Percentiles rank a stretch among this genome's conserved stretches.
These are phyloP conservation scores for Anseranas semipalmata DNA, from an alignment of 2,113 vertebrate genomes.

Conservation along the genomic window DNA sequence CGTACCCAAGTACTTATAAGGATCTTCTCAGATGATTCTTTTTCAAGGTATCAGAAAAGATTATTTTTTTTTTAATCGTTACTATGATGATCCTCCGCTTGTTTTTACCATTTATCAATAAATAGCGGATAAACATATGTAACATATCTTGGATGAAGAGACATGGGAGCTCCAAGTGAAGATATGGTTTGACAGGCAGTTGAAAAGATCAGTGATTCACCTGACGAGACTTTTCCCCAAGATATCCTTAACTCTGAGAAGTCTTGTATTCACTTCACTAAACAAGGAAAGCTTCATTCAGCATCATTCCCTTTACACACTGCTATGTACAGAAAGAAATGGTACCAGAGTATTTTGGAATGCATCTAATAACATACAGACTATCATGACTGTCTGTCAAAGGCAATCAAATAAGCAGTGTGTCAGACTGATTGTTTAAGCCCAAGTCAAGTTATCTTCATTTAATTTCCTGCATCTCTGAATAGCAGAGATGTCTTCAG, in stretches of 20 bases:
- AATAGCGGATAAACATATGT: not conserved
- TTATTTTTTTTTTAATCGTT: not conserved
- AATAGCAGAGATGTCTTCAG: not conserved
- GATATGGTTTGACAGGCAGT: not conserved
- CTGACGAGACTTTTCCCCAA: not conserved
- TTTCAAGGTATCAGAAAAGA: not conserved
- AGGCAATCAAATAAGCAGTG: not conserved
- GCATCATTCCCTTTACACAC: not conserved
- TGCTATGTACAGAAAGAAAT: not conserved
- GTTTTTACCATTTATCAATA: not conserved
- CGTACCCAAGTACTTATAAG: not conserved
- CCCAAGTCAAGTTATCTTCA: not conserved
- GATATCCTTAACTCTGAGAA: not conserved
- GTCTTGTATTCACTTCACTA: not conserved
- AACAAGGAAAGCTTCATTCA: not conserved
- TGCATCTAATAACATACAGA: not conserved
- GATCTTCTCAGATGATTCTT: not conserved
- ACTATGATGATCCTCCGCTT: not conserved
- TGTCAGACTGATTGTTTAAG: rapidly evolving
- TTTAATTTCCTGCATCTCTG: not conserved
- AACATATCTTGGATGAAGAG: not conserved
- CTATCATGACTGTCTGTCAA: not conserved
- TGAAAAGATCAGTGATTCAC: not conserved
- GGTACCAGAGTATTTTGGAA: not conserved
- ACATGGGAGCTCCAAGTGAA: not conserved